Conservation (phyloP, 2,888 invertebrate genomes). For the Punctoribates punctum region DNA sequence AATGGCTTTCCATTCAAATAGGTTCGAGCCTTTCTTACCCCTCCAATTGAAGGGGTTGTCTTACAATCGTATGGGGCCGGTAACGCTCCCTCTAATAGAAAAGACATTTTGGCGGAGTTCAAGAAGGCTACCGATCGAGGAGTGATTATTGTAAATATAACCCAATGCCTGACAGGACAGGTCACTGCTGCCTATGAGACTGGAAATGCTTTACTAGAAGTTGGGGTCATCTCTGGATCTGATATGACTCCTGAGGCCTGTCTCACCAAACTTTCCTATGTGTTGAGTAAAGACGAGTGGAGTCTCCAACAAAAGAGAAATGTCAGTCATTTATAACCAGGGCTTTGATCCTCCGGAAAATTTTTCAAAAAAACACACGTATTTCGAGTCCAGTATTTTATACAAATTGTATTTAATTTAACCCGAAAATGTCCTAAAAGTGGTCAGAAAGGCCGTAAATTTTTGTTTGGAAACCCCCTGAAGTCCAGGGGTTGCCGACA, state of each 20-base stretch:
- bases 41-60: constrained; percentile 77
- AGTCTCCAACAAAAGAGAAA: constrained; percentile 53
- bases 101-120: constrained; percentile 72
- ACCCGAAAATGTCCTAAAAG: no score
- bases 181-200: constrained; percentile 79
- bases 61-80: constrained; percentile 90
- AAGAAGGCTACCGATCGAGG: constrained; percentile 68
- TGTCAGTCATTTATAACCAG: constrained; percentile 48
- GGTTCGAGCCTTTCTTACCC: constrained; percentile 59
- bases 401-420: no score
- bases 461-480: no score
- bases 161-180: constrained; percentile 79
- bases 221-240: constrained; percentile 72
- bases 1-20: constrained; percentile 47
- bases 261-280: constrained; percentile 81
- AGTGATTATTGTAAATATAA: constrained; percentile 82
- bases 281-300: constrained; percentile 68
- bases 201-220: constrained; percentile 66
- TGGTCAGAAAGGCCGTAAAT: no score
- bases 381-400: no score
- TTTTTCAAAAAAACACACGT: no score
- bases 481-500: no score
- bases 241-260: constrained; percentile 95
- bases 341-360: no score
- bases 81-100: constrained; percentile 78